A percentile compares a stretch with the other conserved stretches of the same genome.
These are phyloP conservation scores for Xylota segnis DNA, from an alignment of 2,888 invertebrate genomes.

Conservation along the genomic window DNA sequence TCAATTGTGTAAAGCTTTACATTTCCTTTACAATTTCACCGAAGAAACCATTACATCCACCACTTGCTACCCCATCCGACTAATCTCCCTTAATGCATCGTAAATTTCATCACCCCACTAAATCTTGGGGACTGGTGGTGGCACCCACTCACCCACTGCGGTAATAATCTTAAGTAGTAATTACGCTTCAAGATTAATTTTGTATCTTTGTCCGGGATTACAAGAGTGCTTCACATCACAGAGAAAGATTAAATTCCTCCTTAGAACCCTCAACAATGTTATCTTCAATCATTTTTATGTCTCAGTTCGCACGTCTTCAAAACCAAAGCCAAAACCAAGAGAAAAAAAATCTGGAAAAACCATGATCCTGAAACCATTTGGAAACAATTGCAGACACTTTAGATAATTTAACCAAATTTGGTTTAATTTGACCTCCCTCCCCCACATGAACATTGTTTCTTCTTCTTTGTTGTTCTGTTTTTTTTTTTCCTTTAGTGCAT, in stretches of 20 bases:
- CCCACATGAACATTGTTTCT: conserved; percentile 1
- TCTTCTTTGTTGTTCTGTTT: conserved; percentile 67
- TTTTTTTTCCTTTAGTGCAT: conserved; percentile 24
- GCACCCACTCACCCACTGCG: neutral
- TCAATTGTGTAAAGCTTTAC: no score
- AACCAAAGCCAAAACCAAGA: conserved; percentile 1
- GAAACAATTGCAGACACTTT: neutral
- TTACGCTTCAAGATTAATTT: conserved; percentile 65
- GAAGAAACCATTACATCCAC: neutral
- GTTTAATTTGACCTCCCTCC: conserved; percentile 51
- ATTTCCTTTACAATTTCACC: neutral
- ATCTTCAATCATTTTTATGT: conserved; percentile 63
- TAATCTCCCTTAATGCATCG: conserved; percentile 61
- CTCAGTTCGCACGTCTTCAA: conserved; percentile 45
- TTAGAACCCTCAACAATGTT: conserved; percentile 57
- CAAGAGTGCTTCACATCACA: conserved; percentile 58
- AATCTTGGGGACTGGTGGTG: conserved; percentile 40
- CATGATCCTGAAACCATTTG: conserved; percentile 57
- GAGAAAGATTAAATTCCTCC: conserved; percentile 35
- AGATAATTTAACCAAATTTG: conserved; percentile 50
- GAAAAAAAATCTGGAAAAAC: conserved; percentile 35
- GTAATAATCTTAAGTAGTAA: conserved; percentile 72
- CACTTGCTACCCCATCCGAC: conserved; percentile 31
- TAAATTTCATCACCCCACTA: conserved; percentile 51
- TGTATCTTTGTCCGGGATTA: conserved; percentile 66